Base-by-base conservation (phyloP, 2,797 vertebrate species). In the Phoeniculus purpureus region DNA sequence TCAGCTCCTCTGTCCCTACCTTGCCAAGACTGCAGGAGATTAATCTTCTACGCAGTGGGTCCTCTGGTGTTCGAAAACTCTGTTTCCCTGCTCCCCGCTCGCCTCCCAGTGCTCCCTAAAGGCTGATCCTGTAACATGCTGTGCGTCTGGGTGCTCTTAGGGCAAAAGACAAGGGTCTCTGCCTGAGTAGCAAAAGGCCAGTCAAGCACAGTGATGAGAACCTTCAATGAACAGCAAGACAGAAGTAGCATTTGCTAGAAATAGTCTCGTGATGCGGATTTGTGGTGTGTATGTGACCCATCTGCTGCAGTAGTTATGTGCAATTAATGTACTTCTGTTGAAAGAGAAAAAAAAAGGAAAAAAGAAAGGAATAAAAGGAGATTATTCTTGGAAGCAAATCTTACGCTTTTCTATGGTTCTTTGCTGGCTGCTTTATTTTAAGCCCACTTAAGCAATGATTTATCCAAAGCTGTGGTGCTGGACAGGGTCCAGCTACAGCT, bases 341-440 rank as follows among this genome's bases (percentile, higher is more conserved):
- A 70, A 76, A 85, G 67, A 6, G 1, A 8, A 29, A 14, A 26
- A 32, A 12, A 26, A 58, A 31, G 8, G 34, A 1, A 8, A 29
- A 14, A 26, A 32, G 37, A 26, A 58, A 31, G 8, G 34, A 77
- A 65, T 43, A 78, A 81, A 84, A 75, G 19, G 7, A 66, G 19
- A 22, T 81, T 87, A 85, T 92, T 87, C 67, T 85, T 81, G 68
- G 59, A 81, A 85, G 50, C 25, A 81, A 71, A 75, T 62, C 55
- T 75, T 75, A 64, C 10, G 3, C 5, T 60, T 68, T 79, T 79
- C 29, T 79, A 10, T 0, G 2, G 34, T 85, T 82, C 51, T 55
- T 43, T 0, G 2, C 26, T 0, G 1, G 67, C 31, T 23, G 27
- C 51, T 67, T 87, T 65, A 52, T 79, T 79, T 59, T 71, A 47